Evolutionary conservation across 1,140 invertebrate genomes (phyloP).

Genomic region (Neodiprion virginianus): DNA sequence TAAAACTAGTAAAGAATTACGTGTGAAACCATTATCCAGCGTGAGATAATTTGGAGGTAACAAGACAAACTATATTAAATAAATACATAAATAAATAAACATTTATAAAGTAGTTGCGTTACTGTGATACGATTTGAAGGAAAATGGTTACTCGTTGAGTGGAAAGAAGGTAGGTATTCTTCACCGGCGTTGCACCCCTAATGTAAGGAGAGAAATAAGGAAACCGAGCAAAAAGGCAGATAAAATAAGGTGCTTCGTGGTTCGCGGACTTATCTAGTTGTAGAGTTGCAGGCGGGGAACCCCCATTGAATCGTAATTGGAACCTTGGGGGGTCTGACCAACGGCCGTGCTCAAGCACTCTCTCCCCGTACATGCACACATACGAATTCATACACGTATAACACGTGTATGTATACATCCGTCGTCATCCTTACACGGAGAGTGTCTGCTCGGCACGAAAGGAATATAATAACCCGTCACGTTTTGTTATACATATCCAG

Average conservation of each 20-base stretch:
- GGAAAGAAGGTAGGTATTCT: too few relatives aligned
- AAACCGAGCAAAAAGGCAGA: background rate
- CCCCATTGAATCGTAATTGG: conserved; percentile 49
- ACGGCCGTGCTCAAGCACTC: conserved; percentile 54
- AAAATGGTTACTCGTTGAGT: too few relatives aligned
- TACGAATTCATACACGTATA: too few relatives aligned
- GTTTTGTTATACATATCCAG: conserved; percentile 10
- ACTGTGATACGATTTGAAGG: too few relatives aligned
- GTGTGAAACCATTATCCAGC: too few relatives aligned
- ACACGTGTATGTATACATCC: background rate
- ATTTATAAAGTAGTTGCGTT: too few relatives aligned
- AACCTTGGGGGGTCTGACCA: conserved; percentile 48
- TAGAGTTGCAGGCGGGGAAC: background rate
- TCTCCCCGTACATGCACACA: conserved; percentile 37
- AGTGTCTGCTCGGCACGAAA: conserved; percentile 41
- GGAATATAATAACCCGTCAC: conserved; percentile 38
- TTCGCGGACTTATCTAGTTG: background rate
- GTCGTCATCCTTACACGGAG: conserved; percentile 43
- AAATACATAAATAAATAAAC: too few relatives aligned
- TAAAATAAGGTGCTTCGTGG: background rate
- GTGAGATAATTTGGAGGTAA: too few relatives aligned
- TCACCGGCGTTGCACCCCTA: too few relatives aligned
- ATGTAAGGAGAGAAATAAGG: background rate
- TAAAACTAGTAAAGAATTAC: too few relatives aligned
- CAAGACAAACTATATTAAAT: too few relatives aligned